Percentiles rank a stretch among this genome's conserved stretches.
Evolutionary conservation across 2,797 vertebrate species (phyloP).

Genomic region (Pseudotriccus pelzelni): DNA sequence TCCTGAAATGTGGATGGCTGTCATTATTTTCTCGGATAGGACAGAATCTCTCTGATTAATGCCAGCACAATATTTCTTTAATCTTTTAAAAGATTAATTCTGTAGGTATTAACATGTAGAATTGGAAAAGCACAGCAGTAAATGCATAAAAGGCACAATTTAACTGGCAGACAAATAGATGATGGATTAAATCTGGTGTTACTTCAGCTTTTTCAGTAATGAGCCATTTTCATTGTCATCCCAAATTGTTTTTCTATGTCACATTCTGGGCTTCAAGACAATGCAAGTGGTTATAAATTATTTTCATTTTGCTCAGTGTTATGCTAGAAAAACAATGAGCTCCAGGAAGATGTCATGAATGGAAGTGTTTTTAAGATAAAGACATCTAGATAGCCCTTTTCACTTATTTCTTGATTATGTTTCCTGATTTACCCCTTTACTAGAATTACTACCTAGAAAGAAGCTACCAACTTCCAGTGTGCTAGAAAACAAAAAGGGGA

Average conservation of each 20-base stretch:
- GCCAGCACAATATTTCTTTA: background rate
- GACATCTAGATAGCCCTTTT: background rate
- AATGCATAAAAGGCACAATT: background rate
- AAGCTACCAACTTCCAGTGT: background rate
- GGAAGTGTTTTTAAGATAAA: background rate
- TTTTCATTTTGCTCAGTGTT: background rate
- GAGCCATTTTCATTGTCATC: background rate
- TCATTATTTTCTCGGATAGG: background rate
- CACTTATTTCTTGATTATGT: background rate
- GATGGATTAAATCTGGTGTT: background rate
- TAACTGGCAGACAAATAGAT: background rate
- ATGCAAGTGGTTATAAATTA: background rate
- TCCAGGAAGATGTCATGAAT: background rate
- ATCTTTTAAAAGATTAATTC: background rate
- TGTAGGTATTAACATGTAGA: background rate
- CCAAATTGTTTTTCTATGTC: background rate
- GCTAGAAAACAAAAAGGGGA: background rate
- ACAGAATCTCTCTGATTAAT: background rate
- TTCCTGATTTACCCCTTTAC: background rate
- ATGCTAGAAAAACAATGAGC: background rate
- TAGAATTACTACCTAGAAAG: background rate
- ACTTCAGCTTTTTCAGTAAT: background rate
- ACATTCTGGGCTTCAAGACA: conserved; percentile 14
- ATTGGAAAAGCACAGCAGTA: background rate
- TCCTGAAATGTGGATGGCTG: background rate